Evolutionary conservation across 2,888 invertebrate species (phyloP).

Genomic region (Tromatobia lineatoria): DNA sequence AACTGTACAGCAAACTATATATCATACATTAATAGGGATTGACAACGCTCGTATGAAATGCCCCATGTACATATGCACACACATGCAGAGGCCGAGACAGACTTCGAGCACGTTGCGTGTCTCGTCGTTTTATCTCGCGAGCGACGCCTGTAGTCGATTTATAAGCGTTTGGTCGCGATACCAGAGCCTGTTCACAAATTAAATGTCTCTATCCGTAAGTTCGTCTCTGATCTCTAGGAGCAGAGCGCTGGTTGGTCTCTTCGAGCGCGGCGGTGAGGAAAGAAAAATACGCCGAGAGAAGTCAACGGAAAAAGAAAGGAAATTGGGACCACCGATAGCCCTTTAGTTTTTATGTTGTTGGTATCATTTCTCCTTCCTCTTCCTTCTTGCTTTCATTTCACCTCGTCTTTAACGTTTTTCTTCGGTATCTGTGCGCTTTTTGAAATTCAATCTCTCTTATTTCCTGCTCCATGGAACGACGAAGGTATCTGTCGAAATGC

Average conservation of each 20-base stretch:
- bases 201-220: conserved; percentile 81
- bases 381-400: conserved; percentile 25
- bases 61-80: not conserved
- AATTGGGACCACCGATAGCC: conserved; percentile 38
- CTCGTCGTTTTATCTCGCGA: conserved; percentile 77
- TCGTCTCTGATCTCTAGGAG: conserved; percentile 64
- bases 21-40: no score
- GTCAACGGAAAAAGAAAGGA: conserved; percentile 19
- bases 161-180: conserved; percentile 82
- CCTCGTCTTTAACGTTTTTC: conserved; percentile 3
- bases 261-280: conserved; percentile 32
- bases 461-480: conserved; percentile 22
- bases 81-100: conserved; percentile 29
- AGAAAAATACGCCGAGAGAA: conserved; percentile 22
- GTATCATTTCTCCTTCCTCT: conserved; percentile 44
- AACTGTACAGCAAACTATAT: no score
- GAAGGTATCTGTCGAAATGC: conserved; percentile 73
- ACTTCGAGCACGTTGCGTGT: conserved; percentile 61
- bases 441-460: conserved; percentile 41
- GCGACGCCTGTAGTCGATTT: conserved; percentile 82
- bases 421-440: conserved; percentile 31
- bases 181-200: conserved; percentile 82
- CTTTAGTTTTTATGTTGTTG: conserved; percentile 57
- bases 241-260: conserved; percentile 5
- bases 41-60: no score